These are phyloP conservation scores for Xiphophorus couchianus DNA, from an alignment of 2,113 vertebrate genomes.

Conservation along the genomic window DNA sequence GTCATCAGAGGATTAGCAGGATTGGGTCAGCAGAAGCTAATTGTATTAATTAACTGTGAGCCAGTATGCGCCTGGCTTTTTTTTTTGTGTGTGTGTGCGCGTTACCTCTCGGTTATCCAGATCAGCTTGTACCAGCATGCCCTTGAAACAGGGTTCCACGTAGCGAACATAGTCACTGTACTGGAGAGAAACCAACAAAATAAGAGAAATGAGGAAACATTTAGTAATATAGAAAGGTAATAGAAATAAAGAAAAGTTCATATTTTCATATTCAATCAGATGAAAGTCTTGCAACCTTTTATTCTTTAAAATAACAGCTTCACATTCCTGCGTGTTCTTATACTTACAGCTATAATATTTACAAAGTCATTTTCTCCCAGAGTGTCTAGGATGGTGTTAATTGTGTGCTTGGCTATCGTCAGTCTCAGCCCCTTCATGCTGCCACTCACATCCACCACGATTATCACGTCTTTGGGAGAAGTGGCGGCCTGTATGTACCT, in stretches of 20 bases:
- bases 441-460: slow-evolving; percentile 91
- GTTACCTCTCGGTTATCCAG: slow-evolving; percentile 95
- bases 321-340: background rate
- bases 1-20: slow-evolving; percentile 29
- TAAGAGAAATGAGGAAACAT: slow-evolving; percentile 2
- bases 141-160: slow-evolving; percentile 94
- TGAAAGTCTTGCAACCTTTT: no score
- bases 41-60: slow-evolving; percentile 50
- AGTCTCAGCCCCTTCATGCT: slow-evolving; percentile 95
- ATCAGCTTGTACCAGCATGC: slow-evolving; percentile 92
- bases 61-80: slow-evolving; percentile 27
- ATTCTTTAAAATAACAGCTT: background rate
- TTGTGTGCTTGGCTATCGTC: slow-evolving; percentile 95
- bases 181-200: slow-evolving; percentile 69
- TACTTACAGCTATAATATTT: slow-evolving; percentile 90
- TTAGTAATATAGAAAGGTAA: background rate
- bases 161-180: slow-evolving; percentile 95
- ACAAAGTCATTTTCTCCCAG: slow-evolving; percentile 98
- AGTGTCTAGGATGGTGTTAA: slow-evolving; percentile 91
- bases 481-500: slow-evolving; percentile 98
- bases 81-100: background rate
- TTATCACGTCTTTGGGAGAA: slow-evolving; percentile 94
- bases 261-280: background rate
- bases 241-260: background rate
- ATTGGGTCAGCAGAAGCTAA: slow-evolving; percentile 39